Conservation (phyloP, 2,888 invertebrate species). For the Cynaeus angustus region DNA sequence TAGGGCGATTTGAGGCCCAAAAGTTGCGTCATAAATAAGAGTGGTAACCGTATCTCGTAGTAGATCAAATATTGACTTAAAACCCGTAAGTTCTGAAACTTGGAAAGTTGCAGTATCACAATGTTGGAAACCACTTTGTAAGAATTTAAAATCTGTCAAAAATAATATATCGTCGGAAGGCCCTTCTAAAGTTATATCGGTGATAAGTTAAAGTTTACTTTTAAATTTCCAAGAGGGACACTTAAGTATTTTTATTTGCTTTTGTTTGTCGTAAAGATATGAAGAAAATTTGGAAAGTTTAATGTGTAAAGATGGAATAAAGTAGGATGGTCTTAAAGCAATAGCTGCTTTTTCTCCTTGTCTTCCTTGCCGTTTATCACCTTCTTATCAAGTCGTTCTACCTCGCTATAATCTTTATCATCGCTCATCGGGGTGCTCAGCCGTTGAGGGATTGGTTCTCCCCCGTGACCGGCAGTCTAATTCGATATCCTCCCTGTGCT, state of each 20-base stretch:
- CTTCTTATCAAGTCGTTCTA: slow-evolving; percentile 56
- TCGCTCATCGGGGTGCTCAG: slow-evolving; percentile 54
- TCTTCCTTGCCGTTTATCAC: slow-evolving; percentile 55
- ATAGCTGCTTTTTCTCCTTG: slow-evolving; percentile 47
- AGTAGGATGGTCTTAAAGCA: slow-evolving; percentile 45
- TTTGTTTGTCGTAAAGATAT: slow-evolving; percentile 48
- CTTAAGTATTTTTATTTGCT: slow-evolving; percentile 49
- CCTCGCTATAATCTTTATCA: slow-evolving; percentile 55
- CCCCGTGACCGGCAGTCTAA: slow-evolving; percentile 52
- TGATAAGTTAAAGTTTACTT: slow-evolving; percentile 49
- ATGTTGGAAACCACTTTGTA: slow-evolving; percentile 41
- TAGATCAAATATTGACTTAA: slow-evolving; percentile 50
- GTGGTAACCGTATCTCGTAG: slow-evolving; percentile 32
- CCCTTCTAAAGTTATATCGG: slow-evolving; percentile 38
- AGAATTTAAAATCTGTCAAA: slow-evolving; percentile 52
- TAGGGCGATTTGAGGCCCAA: neutral
- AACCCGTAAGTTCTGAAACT: slow-evolving; percentile 40
- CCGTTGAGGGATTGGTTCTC: slow-evolving; percentile 50
- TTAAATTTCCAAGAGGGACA: slow-evolving; percentile 48
- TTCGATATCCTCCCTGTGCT: slow-evolving; percentile 43
- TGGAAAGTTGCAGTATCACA: slow-evolving; percentile 45
- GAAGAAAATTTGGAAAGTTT: slow-evolving; percentile 47
- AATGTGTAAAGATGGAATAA: slow-evolving; percentile 45
- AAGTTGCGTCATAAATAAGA: slow-evolving; percentile 42
- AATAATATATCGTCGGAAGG: slow-evolving; percentile 49